These are phyloP conservation scores for Lepus townsendii DNA, from an alignment of 2,797 vertebrate species.

Conservation along the genomic window DNA sequence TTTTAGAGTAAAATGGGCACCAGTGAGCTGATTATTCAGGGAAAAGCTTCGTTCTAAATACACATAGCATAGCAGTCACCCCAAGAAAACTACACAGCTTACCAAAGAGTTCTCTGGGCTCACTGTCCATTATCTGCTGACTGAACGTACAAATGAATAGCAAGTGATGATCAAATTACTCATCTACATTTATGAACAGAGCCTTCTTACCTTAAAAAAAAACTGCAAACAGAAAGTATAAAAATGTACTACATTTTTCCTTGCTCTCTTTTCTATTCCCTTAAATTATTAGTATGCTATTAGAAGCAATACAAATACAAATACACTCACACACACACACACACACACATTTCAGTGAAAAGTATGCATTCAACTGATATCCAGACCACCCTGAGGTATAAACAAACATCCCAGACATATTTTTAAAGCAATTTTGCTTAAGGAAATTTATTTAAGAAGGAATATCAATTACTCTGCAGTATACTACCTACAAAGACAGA, in stretches of 20 bases:
- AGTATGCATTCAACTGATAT: constrained; percentile 8
- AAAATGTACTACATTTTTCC: constrained; percentile 21
- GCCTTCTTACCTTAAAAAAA: constrained; percentile 47
- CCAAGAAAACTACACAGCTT: constrained; percentile 58
- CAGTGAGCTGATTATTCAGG: constrained; percentile 84
- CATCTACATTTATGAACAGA: constrained; percentile 58
- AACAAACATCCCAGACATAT: constrained; percentile 10
- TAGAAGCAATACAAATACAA: constrained; percentile 52
- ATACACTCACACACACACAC: background rate
- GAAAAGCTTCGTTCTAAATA: constrained; percentile 83
- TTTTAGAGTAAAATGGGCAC: constrained; percentile 87
- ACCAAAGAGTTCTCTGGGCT: constrained; percentile 34
- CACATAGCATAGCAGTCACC: constrained; percentile 81
- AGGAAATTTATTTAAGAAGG: constrained; percentile 58
- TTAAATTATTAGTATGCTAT: constrained; percentile 58
- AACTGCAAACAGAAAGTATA: constrained; percentile 34
- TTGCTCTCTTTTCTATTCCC: constrained; percentile 13
- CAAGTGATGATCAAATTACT: constrained; percentile 66
- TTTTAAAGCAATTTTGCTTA: constrained; percentile 53
- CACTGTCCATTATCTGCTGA: constrained; percentile 31
- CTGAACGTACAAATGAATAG: constrained; percentile 57
- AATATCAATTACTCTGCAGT: background rate
- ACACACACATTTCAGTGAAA: constrained; percentile 3
- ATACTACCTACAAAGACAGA: constrained; percentile 17
- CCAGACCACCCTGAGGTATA: background rate